Percentiles rank a stretch among this genome's conserved stretches.
These are phyloP conservation scores for Pristionchus entomophagus DNA, from an alignment of 2,888 invertebrate genomes.

Conservation along the genomic window DNA sequence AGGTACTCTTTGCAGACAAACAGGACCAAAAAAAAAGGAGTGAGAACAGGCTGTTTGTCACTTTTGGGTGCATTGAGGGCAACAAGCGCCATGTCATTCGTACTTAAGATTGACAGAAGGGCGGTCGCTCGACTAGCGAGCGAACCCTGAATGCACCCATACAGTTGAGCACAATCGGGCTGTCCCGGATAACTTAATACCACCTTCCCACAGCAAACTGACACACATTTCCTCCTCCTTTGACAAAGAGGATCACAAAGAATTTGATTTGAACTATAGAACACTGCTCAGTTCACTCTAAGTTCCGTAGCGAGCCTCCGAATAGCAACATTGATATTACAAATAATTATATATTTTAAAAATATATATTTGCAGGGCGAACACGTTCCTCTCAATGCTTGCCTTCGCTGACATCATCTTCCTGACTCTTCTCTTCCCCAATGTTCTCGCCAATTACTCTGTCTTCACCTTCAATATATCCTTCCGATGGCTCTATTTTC, in stretches of 20 bases:
- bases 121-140: no score
- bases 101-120: no score
- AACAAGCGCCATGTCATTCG: no score
- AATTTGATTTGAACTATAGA: no score
- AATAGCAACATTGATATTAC: no score
- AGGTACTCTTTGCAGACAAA: not conserved
- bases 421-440: slow-evolving; percentile 70
- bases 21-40: not conserved
- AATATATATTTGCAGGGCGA: slow-evolving; percentile 72
- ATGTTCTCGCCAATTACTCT: slow-evolving; percentile 72
- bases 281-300: not conserved
- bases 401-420: slow-evolving; percentile 74
- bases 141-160: no score
- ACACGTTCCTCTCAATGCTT: slow-evolving; percentile 71
- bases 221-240: no score
- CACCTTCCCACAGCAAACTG: no score
- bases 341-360: not conserved
- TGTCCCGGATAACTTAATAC: no score
- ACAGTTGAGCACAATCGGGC: no score
- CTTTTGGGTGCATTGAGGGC: not conserved
- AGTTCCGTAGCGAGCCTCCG: not conserved
- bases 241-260: no score
- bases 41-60: not conserved
- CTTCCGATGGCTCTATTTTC: slow-evolving; percentile 69
- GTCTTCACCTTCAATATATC: slow-evolving; percentile 70